Evolutionary conservation across 2,888 invertebrate species (phyloP).

Genomic region (Catotricha subobsoleta): DNA sequence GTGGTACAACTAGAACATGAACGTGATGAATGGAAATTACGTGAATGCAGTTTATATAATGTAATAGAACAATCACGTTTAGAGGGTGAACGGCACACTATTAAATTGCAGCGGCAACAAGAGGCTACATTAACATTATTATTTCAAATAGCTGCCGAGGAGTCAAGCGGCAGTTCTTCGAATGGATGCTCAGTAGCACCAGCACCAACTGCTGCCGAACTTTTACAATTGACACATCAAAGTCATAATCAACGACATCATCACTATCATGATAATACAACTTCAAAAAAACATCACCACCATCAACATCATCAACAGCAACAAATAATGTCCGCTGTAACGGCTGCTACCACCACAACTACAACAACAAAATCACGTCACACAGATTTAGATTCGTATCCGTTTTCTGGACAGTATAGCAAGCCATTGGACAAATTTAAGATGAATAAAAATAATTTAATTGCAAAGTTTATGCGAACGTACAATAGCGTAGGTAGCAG

Average conservation of each 20-base stretch:
- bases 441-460: slow-evolving; percentile 33
- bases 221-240: background rate
- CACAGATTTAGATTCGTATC: slow-evolving; percentile 20
- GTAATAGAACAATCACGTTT: slow-evolving; percentile 46
- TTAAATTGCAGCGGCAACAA: slow-evolving; percentile 41
- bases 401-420: slow-evolving; percentile 18
- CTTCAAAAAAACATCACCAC: background rate
- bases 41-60: slow-evolving; percentile 49
- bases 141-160: slow-evolving; percentile 39
- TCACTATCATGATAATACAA: too few species aligned
- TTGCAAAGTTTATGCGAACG: slow-evolving; percentile 33
- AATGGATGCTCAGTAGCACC: slow-evolving; percentile 4
- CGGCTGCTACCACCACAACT: slow-evolving; percentile 3
- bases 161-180: slow-evolving; percentile 27
- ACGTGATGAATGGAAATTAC: slow-evolving; percentile 50
- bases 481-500: slow-evolving; percentile 25
- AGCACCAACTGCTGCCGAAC: slow-evolving; percentile 2
- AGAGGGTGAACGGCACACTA: slow-evolving; percentile 41
- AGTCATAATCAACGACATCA: background rate
- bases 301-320: slow-evolving; percentile 10
- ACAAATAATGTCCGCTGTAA: background rate
- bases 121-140: slow-evolving; percentile 45
- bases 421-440: slow-evolving; percentile 27
- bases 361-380: background rate
- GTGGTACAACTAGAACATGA: slow-evolving; percentile 49